phyloP scores from a whole-genome alignment of 2,113 vertebrate genomes.

The Microtus oregoni region DNA sequence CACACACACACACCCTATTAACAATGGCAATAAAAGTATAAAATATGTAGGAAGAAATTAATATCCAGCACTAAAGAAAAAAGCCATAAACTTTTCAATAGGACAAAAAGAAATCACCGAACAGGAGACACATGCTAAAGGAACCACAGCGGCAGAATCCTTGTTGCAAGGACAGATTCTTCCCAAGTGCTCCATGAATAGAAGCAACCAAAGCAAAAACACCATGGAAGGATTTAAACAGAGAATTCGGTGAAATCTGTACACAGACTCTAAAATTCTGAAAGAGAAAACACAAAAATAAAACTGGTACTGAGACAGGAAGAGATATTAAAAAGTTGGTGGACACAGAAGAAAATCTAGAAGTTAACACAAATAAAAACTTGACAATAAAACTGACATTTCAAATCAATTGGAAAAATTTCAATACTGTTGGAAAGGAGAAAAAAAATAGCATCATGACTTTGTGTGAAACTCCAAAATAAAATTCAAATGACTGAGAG shows the following conservation, averaged over 20 bases:
- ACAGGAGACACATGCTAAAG: not conserved
- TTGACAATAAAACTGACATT: conserved; percentile 15
- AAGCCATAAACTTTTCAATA: not conserved
- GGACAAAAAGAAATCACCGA: conserved; percentile 23
- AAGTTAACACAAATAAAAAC: too few species aligned
- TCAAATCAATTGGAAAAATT: conserved; percentile 36
- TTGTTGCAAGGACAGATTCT: not conserved
- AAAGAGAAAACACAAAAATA: conserved; percentile 31
- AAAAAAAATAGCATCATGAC: not conserved
- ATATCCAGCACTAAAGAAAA: not conserved
- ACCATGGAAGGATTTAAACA: not conserved
- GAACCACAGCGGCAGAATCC: not conserved
- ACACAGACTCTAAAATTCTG: not conserved
- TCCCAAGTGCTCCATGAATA: not conserved
- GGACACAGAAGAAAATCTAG: not conserved
- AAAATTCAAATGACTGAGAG: conserved; percentile 19
- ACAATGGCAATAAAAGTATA: conserved; percentile 46
- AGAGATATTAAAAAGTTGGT: not conserved
- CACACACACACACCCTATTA: not conserved
- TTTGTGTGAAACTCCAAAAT: conserved; percentile 29
- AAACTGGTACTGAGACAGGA: not conserved
- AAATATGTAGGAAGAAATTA: conserved; percentile 32
- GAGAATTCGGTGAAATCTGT: not conserved
- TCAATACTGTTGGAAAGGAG: not conserved
- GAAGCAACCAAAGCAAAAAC: conserved; percentile 50